A percentile compares a stretch with the other conserved stretches of the same genome.
These are phyloP conservation scores for Tetragonula clypearis DNA, from an alignment of 1,140 invertebrate genomes.

Conservation along the genomic window DNA sequence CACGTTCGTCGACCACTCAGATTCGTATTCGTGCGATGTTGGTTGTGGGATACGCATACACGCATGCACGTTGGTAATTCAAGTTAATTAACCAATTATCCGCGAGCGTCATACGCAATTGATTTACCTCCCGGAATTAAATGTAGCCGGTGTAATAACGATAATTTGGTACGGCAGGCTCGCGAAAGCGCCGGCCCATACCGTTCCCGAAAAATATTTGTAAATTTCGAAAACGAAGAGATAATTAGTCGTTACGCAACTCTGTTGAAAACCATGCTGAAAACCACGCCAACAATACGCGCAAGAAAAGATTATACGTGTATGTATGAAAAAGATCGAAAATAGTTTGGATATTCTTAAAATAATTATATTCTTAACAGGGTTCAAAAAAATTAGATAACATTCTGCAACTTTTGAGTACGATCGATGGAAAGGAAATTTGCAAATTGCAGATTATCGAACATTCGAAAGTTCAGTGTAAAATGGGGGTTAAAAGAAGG, in stretches of 20 bases:
- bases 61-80: neutral
- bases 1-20: neutral
- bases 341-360: neutral
- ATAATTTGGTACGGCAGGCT: neutral
- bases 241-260: constrained; percentile 13
- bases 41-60: neutral
- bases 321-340: neutral
- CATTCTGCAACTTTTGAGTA: no score
- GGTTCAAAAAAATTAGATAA: no score
- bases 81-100: constrained; percentile 61
- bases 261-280: neutral
- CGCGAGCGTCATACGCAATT: constrained; percentile 45
- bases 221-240: constrained; percentile 9
- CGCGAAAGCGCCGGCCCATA: neutral
- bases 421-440: neutral
- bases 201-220: constrained; percentile 24
- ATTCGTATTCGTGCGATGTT: neutral
- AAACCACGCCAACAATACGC: neutral
- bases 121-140: constrained; percentile 39
- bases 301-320: neutral
- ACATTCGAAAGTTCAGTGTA: neutral
- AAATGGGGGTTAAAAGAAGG: no score
- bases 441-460: neutral
- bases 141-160: constrained; percentile 21
- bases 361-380: no score